Evolutionary conservation across 2,797 vertebrate genomes (phyloP).

Genomic region (Gallinago solitaria): DNA sequence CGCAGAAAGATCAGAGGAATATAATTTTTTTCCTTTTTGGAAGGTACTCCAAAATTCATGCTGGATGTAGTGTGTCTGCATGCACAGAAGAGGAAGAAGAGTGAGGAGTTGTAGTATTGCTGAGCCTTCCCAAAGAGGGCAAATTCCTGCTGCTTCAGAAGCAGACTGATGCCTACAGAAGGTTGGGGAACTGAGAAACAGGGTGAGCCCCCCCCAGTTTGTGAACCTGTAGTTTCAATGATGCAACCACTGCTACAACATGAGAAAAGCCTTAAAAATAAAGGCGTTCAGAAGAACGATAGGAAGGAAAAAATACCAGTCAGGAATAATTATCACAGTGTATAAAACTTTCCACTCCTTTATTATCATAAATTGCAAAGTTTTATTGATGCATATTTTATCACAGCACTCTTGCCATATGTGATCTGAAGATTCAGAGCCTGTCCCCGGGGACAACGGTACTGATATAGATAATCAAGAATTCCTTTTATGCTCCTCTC

Average conservation of each 20-base stretch:
- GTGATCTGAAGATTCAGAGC: constrained; percentile 76
- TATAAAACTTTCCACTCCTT: constrained; percentile 68
- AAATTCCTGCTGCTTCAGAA: not conserved
- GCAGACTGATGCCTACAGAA: not conserved
- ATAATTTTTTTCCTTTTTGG: not conserved
- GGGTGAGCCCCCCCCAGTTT: not conserved
- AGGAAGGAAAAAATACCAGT: constrained; percentile 39
- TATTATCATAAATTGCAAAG: constrained; percentile 74
- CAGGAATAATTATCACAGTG: constrained; percentile 66
- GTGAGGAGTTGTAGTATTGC: not conserved
- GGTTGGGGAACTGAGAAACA: not conserved
- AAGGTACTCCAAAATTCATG: not conserved
- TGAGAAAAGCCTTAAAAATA: not conserved
- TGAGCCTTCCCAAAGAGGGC: not conserved
- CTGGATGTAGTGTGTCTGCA: not conserved
- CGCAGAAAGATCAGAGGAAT: not conserved
- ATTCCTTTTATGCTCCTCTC: constrained; percentile 78
- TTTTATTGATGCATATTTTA: constrained; percentile 82
- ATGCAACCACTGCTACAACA: not conserved
- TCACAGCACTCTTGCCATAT: constrained; percentile 78
- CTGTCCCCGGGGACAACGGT: constrained; percentile 65
- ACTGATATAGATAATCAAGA: constrained; percentile 79
- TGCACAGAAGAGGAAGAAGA: not conserved
- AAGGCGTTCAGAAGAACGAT: not conserved
- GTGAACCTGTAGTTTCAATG: not conserved